Evolutionary conservation across 2,797 vertebrate species (phyloP), one percentile per base, ranked within the genome.

Genomic region (Lacerta agilis): DNA sequence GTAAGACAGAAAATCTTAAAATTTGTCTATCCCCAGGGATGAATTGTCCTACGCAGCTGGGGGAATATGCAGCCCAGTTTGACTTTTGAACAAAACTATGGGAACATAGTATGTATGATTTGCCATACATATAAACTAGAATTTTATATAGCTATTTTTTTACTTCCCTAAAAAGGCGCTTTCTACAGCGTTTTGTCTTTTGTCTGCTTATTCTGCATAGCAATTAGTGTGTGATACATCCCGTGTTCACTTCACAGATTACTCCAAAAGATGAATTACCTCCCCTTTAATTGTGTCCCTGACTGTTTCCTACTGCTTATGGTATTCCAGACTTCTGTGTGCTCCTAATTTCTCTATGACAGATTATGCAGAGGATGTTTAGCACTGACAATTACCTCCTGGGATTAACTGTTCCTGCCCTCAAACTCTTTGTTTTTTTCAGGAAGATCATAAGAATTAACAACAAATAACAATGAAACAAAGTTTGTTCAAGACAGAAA

Each of bases 211-310:
- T 36, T 75, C 15, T 76, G 41, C 71, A 55, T 76, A 41, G 79
- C 41, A 86, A 33, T 79, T 78, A 20, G 33, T 20, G 38, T 67
- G 41, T 49, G 69, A 27, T 80, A 49, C 43, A 88, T 4, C 4
- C 87, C 75, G 0, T 1, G 0, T 85, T 90, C 64, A 69, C 5
- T 0, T 1, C 1, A 71, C 2, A 71, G 0, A 66, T 79, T 89
- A 92, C 85, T 67, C 71, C 3, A 15, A 11, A 61, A 89, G 45
- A 90, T 87, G 61, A 79, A 86, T 90, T 85, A 13, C 1, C 82
- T 20, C 1, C 15, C 2, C 45, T 90, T 87, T 82, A 61, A 61
- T 67, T 83, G 20, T 88, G 43, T 83, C 77, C 69, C 69, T 71
- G 27, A 90, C 41, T 77, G 23, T 23, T 91, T 88, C 27, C 11